Conservation (phyloP, 2,113 vertebrate species). For the Eonycteris spelaea region DNA sequence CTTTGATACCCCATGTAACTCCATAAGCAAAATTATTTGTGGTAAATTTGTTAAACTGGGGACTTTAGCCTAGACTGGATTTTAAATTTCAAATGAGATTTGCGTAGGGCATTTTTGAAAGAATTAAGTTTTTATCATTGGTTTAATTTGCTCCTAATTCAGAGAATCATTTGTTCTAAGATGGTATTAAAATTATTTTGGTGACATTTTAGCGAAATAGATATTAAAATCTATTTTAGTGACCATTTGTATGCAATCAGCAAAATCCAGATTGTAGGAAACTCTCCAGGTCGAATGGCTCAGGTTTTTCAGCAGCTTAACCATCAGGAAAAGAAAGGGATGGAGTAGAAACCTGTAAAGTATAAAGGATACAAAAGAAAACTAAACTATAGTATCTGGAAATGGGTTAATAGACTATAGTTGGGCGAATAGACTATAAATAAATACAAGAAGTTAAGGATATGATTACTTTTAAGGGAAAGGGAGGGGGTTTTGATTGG, state of each 20-base stretch:
- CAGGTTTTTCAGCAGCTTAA: not conserved
- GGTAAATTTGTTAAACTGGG: not conserved
- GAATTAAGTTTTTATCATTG: not conserved
- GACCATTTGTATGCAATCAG: not conserved
- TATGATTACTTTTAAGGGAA: not conserved
- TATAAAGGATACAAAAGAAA: not conserved
- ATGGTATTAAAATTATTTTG: not conserved
- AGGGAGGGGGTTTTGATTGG: not conserved
- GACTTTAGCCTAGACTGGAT: not conserved
- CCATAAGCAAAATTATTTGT: not conserved
- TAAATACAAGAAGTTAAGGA: not conserved
- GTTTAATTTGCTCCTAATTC: not conserved
- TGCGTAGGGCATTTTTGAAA: not conserved
- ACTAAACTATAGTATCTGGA: not conserved
- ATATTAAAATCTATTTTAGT: not conserved
- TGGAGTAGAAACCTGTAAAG: not conserved
- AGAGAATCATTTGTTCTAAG: not conserved
- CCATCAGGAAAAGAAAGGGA: not conserved
- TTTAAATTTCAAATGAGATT: not conserved
- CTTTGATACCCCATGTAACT: not conserved
- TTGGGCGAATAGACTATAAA: not conserved
- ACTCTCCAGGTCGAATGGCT: not conserved
- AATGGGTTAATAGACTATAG: not conserved
- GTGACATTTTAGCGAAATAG: no score
- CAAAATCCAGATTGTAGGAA: not conserved